Evolutionary conservation across 1,140 invertebrate species (phyloP).

Genomic region (Agrypnia vestita): DNA sequence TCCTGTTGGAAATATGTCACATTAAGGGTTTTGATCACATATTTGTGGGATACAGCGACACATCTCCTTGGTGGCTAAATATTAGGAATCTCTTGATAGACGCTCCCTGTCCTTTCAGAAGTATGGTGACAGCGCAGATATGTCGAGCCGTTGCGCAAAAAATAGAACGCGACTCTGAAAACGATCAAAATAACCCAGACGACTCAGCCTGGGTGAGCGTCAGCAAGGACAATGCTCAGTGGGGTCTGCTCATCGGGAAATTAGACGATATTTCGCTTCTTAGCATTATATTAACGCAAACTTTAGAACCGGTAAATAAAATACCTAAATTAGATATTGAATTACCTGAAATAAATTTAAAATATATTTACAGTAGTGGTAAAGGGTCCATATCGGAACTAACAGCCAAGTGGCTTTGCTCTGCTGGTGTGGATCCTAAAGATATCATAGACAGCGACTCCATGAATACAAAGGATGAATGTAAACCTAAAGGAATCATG

Average conservation of each 20-base stretch:
- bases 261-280: constrained; percentile 90
- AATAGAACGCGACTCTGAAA: constrained; percentile 65
- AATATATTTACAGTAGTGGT: constrained; percentile 83
- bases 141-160: constrained; percentile 80
- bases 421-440: constrained; percentile 79
- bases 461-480: constrained; percentile 51
- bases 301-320: constrained; percentile 65
- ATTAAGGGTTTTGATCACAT: constrained; percentile 66
- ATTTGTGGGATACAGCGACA: constrained; percentile 76
- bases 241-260: constrained; percentile 89
- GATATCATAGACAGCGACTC: constrained; percentile 61
- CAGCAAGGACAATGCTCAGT: constrained; percentile 87
- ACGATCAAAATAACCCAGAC: constrained; percentile 67
- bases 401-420: constrained; percentile 86
- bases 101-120: constrained; percentile 80
- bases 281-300: constrained; percentile 79
- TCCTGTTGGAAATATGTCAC: constrained; percentile 69
- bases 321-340: constrained; percentile 76
- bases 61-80: constrained; percentile 83
- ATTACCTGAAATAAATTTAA: constrained; percentile 80
- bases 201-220: constrained; percentile 87
- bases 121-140: constrained; percentile 82
- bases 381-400: constrained; percentile 89
- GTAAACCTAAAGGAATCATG: constrained; percentile 27
- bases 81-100: constrained; percentile 81